These are phyloP conservation scores for Sebastolobus alascanus DNA, from an alignment of 2,797 vertebrate species.

Conservation along the genomic window DNA sequence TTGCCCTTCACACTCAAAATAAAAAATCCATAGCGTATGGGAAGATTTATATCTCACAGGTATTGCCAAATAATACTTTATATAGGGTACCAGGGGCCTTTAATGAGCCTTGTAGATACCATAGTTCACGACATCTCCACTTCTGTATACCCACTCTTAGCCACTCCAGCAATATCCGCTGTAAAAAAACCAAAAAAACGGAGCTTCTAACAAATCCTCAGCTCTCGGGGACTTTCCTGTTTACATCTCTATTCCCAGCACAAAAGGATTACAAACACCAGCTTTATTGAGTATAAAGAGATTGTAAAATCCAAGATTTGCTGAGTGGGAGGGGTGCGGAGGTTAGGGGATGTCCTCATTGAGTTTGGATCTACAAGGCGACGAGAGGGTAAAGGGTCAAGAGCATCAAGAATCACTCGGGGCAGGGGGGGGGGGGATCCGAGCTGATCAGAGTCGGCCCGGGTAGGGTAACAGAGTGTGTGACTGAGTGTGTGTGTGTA, in stretches of 20 bases:
- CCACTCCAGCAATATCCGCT: slow-evolving; percentile 16
- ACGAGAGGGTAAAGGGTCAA: slow-evolving; percentile 55
- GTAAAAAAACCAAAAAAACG: slow-evolving; percentile 1
- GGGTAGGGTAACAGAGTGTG: background rate
- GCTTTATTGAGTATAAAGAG: slow-evolving; percentile 57
- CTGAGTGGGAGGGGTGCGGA: slow-evolving; percentile 4
- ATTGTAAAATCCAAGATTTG: slow-evolving; percentile 53
- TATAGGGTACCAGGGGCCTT: slow-evolving; percentile 18
- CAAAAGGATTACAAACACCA: slow-evolving; percentile 69
- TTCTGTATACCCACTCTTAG: slow-evolving; percentile 32
- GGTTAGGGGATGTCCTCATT: slow-evolving; percentile 33
- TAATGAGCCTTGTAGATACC: slow-evolving; percentile 17
- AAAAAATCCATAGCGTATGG: slow-evolving; percentile 35
- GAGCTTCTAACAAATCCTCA: slow-evolving; percentile 54
- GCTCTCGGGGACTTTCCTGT: slow-evolving; percentile 63
- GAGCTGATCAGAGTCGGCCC: slow-evolving; percentile 2
- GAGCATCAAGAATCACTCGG: slow-evolving; percentile 26
- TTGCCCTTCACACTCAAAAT: slow-evolving; percentile 15
- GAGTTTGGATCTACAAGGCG: slow-evolving; percentile 31
- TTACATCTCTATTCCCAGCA: slow-evolving; percentile 68
- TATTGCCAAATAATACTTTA: slow-evolving; percentile 35
- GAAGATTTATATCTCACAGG: slow-evolving; percentile 49
- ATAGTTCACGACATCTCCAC: slow-evolving; percentile 6
- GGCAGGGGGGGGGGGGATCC: background rate
- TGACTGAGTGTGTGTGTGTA: slow-evolving; percentile 5